Evolutionary conservation across 1,140 invertebrate genomes (phyloP), one percentile per base, ranked within the genome.

Genomic region (Drosophila kikkawai): DNA sequence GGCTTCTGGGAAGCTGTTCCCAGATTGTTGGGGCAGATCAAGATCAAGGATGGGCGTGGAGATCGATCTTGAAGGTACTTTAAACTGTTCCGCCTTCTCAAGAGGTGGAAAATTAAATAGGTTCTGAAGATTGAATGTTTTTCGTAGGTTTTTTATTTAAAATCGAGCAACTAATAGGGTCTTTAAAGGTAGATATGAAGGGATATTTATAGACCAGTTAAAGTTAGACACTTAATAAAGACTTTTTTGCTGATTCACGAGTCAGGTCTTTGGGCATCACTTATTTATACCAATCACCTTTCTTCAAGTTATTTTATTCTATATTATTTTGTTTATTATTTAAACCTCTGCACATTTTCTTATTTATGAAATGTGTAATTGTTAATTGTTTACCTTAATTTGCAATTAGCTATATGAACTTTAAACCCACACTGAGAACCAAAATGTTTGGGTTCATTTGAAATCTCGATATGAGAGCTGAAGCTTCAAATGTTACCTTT

Each of bases 11-110:
- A 51, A 67, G 36, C 44, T 19, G 19, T 58, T 58, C 34, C 29
- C 47, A 29, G n/a, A 34, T 53, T 19, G 36, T 69, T 67, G 59
- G 60, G 37, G 29, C 15, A 69, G 65, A 64, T 26, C 65, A 47
- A 37, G 63, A 39, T 29, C 44, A 56, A 39, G 53, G 36, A 56
- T 41, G 34, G 42, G 41, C 36, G 36, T 13, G 53, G 53, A 15
- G 53, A 56, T 56, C 36, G 53, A 56, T 56, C 36, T 56, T 39
- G 7, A n/a, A 26, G 53, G 17, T 15, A 55, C 32, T 55, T 55
- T 3, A 55, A 37, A 26, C 13, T 5, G 53, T 56, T 56, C 53
- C 53, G 53, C 53, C 53, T 39, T 7, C 36, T 8, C 3, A 56
- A 37, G 12, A 15, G 1, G 17, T 12, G n/a, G 1, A 6, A 11